Conservation (phyloP, 2,888 invertebrate species). For the Campaea margaritaria region DNA sequence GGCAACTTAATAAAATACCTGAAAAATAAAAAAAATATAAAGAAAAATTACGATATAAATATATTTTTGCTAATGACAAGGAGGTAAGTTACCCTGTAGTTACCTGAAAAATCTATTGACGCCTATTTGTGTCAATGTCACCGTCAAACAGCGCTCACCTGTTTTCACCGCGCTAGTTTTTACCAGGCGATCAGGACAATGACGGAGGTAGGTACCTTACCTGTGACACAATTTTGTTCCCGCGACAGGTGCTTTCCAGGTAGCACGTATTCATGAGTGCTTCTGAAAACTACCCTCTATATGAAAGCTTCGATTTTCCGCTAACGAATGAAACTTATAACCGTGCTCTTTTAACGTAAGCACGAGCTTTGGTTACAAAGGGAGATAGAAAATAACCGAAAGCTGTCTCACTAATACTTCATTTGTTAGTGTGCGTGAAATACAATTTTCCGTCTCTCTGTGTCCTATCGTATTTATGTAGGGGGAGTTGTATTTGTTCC, state of each 20-base stretch:
- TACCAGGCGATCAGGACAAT: slow-evolving; percentile 67
- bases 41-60: no score
- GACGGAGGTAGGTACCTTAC: slow-evolving; percentile 38
- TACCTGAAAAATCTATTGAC: slow-evolving; percentile 12
- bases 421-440: neutral
- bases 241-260: slow-evolving; percentile 20
- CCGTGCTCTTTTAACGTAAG: neutral
- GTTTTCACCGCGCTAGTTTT: slow-evolving; percentile 63
- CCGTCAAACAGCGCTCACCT: slow-evolving; percentile 64
- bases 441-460: neutral
- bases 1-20: no score
- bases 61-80: neutral
- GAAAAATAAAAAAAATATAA: no score
- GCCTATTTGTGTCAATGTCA: slow-evolving; percentile 33
- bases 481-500: neutral
- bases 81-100: neutral
- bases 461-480: no score
- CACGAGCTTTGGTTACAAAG: neutral
- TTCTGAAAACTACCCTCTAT: neutral
- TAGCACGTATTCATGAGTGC: slow-evolving; percentile 1
- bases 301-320: neutral
- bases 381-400: neutral
- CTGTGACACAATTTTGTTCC: slow-evolving; percentile 20
- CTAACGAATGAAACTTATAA: neutral
- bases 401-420: neutral